Evolutionary conservation across 2,797 vertebrate species (phyloP).

Genomic region (Mus caroli): DNA sequence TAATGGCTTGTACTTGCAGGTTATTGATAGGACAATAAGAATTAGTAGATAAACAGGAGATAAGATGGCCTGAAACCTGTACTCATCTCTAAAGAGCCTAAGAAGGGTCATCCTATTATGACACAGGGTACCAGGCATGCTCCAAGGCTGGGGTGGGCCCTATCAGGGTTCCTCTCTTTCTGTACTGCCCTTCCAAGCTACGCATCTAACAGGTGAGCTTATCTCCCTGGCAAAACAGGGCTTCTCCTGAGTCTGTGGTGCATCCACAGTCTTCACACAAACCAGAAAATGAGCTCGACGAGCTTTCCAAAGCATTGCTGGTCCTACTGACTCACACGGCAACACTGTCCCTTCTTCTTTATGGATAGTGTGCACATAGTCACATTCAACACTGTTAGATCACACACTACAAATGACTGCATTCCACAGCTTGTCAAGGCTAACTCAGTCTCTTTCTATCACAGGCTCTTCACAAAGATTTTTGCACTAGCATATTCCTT

Average conservation of each 20-base stretch:
- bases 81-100: not conserved
- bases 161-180: not conserved
- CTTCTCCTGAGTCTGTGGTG: not conserved
- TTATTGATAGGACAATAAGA: not conserved
- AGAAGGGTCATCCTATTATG: not conserved
- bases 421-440: not conserved
- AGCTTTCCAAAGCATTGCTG: not conserved
- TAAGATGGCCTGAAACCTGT: not conserved
- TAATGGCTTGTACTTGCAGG: not conserved
- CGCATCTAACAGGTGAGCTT: not conserved
- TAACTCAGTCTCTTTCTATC: not conserved
- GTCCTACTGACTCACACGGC: not conserved
- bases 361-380: not conserved
- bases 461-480: not conserved
- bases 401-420: not conserved
- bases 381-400: not conserved
- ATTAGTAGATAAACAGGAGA: not conserved
- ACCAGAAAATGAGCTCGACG: not conserved
- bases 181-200: not conserved
- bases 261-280: not conserved
- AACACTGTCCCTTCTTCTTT: not conserved
- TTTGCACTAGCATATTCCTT: not conserved
- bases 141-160: not conserved
- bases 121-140: not conserved
- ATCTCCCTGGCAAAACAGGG: not conserved